Evolutionary conservation across 2,113 vertebrate genomes (phyloP).

Genomic region (Hippoglossus stenolepis): DNA sequence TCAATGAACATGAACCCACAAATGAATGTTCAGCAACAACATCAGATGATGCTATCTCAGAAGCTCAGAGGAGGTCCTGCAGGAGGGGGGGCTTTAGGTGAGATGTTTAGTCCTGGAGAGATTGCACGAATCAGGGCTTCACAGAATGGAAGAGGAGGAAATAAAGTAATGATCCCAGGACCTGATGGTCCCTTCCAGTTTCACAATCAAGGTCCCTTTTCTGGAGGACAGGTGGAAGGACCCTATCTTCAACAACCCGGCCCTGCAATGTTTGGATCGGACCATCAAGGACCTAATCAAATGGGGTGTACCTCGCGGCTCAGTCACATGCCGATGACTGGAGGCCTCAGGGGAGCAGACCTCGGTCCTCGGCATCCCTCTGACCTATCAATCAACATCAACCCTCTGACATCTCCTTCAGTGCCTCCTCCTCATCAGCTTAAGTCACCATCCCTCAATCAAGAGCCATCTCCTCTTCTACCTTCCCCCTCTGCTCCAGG

Average conservation of each 20-base stretch:
- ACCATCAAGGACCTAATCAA: slow-evolving; percentile 84
- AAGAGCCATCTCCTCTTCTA: slow-evolving; percentile 90
- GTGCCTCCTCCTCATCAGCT: slow-evolving; percentile 88
- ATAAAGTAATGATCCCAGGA: slow-evolving; percentile 88
- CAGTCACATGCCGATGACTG: slow-evolving; percentile 90
- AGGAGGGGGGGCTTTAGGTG: slow-evolving; percentile 75
- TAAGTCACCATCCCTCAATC: slow-evolving; percentile 92
- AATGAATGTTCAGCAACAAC: slow-evolving; percentile 87
- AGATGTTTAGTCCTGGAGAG: slow-evolving; percentile 86
- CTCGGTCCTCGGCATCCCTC: slow-evolving; percentile 86
- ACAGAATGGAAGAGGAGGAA: slow-evolving; percentile 85
- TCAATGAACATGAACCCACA: slow-evolving; percentile 90
- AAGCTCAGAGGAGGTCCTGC: slow-evolving; percentile 85
- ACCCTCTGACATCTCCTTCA: slow-evolving; percentile 89
- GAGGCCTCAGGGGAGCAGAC: slow-evolving; percentile 82
- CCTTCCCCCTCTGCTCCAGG: slow-evolving; percentile 91
- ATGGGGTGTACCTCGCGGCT: slow-evolving; percentile 87
- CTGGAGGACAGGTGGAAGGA: slow-evolving; percentile 83
- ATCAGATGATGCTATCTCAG: slow-evolving; percentile 91
- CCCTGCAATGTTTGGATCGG: slow-evolving; percentile 89
- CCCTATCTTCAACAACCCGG: slow-evolving; percentile 87
- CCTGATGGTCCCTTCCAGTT: slow-evolving; percentile 83
- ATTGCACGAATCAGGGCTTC: slow-evolving; percentile 85
- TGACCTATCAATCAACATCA: slow-evolving; percentile 90
- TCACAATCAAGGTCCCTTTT: slow-evolving; percentile 87